These are phyloP conservation scores for Fopius arisanus DNA, from an alignment of 1,140 invertebrate species.

Conservation along the genomic window DNA sequence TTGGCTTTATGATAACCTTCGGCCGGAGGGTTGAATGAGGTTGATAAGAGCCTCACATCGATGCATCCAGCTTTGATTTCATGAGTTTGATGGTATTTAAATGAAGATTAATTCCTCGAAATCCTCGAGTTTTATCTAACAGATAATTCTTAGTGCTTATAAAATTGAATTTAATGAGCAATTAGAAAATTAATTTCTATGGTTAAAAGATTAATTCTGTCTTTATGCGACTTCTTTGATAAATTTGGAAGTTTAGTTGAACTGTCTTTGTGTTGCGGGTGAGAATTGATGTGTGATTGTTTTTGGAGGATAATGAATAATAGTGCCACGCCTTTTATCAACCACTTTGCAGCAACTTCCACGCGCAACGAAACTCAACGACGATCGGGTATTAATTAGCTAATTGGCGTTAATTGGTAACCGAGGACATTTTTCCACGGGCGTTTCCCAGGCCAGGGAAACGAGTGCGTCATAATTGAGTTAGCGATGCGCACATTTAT, in stretches of 20 bases:
- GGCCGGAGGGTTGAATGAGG: background rate
- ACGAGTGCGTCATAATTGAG: constrained; percentile 64
- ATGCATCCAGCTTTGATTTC: background rate
- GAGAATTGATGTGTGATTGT: background rate
- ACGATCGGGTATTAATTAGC: constrained; percentile 60
- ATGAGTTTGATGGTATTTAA: background rate
- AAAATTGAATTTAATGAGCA: background rate
- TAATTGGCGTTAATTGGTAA: constrained; percentile 62
- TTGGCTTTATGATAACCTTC: background rate
- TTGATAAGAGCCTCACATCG: background rate
- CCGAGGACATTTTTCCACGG: constrained; percentile 59
- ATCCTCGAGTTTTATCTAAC: background rate
- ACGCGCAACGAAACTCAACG: background rate
- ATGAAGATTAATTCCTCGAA: background rate
- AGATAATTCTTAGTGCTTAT: background rate
- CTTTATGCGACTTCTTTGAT: background rate
- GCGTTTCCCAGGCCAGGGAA: constrained; percentile 61
- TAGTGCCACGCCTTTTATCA: constrained; percentile 3
- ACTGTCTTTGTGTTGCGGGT: background rate
- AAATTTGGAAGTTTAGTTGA: background rate
- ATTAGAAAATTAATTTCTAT: background rate
- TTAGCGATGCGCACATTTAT: constrained; percentile 47
- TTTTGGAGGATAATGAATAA: background rate
- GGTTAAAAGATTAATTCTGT: background rate
- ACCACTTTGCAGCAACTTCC: background rate